Percentiles rank a stretch among this genome's conserved stretches.
Conservation (phyloP, 2,113 vertebrate species). For the Suricata suricatta region DNA sequence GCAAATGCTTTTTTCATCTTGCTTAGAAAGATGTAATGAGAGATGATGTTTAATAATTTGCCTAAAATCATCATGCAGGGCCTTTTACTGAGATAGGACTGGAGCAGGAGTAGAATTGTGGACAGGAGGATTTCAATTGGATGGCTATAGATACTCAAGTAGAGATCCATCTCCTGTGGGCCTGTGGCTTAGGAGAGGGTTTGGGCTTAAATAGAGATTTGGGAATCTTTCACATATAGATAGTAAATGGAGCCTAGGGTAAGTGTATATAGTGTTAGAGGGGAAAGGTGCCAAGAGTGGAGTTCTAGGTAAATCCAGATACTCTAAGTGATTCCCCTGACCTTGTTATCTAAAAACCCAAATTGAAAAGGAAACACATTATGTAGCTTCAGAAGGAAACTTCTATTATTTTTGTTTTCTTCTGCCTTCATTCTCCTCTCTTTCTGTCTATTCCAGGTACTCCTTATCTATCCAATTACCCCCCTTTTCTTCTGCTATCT, state of each 20-base stretch:
- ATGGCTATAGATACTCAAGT: neutral
- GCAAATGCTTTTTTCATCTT: neutral
- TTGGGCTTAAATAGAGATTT: slow-evolving; percentile 31
- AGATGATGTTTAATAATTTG: neutral
- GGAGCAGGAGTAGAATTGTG: neutral
- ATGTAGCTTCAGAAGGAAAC: neutral
- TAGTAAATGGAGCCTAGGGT: neutral
- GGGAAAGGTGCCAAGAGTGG: neutral
- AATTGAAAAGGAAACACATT: neutral
- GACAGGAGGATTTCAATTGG: neutral
- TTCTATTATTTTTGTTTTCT: slow-evolving; percentile 29
- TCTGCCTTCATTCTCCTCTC: neutral
- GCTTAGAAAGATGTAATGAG: neutral
- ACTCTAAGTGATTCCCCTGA: slow-evolving; percentile 1
- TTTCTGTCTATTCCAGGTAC: neutral
- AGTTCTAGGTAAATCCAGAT: neutral
- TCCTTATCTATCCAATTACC: neutral
- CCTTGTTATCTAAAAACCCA: neutral
- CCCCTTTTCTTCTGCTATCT: neutral
- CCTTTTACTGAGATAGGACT: slow-evolving; percentile 23
- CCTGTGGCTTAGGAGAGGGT: neutral
- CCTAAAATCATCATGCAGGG: neutral
- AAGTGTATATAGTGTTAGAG: neutral
- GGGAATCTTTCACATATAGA: neutral
- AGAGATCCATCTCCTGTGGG: neutral